Percentiles rank a stretch among this genome's conserved stretches.
Conservation (phyloP, 2,888 invertebrate genomes). For the Meliscaeva auricollis region DNA sequence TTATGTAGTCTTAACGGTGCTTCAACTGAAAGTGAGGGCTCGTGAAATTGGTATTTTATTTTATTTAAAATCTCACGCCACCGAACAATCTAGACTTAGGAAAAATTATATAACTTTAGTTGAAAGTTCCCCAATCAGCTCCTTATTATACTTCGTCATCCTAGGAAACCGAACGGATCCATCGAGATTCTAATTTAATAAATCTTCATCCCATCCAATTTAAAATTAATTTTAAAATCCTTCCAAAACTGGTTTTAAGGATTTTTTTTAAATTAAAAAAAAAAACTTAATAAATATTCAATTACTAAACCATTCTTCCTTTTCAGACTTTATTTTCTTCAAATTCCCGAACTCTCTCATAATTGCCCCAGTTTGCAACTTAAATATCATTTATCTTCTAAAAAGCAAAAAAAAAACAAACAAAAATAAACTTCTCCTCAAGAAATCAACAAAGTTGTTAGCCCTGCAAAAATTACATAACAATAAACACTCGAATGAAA, state of each 20-base stretch:
- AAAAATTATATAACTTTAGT: no score
- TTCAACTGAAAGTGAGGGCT: no score
- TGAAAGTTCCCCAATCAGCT: no score
- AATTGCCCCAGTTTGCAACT: slow-evolving; percentile 27
- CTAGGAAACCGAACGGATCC: no score
- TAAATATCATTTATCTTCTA: slow-evolving; percentile 39
- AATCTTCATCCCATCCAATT: no score
- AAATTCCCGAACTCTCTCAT: neutral
- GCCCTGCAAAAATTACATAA: slow-evolving; percentile 63
- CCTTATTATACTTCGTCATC: no score
- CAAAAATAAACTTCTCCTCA: neutral
- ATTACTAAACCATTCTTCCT: neutral
- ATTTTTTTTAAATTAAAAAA: neutral
- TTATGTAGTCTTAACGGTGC: no score
- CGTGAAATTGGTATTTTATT: no score
- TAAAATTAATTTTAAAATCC: neutral
- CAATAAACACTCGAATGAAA: slow-evolving; percentile 62
- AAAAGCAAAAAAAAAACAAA: neutral
- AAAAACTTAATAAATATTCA: neutral
- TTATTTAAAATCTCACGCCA: no score
- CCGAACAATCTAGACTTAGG: no score
- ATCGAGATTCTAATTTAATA: no score
- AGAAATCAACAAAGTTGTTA: slow-evolving; percentile 59
- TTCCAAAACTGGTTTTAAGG: neutral
- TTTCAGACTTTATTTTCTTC: neutral